Evolutionary conservation across 2,113 vertebrate species (phyloP), one percentile per base, ranked within the genome.

Genomic region (Puffinus mauretanicus): DNA sequence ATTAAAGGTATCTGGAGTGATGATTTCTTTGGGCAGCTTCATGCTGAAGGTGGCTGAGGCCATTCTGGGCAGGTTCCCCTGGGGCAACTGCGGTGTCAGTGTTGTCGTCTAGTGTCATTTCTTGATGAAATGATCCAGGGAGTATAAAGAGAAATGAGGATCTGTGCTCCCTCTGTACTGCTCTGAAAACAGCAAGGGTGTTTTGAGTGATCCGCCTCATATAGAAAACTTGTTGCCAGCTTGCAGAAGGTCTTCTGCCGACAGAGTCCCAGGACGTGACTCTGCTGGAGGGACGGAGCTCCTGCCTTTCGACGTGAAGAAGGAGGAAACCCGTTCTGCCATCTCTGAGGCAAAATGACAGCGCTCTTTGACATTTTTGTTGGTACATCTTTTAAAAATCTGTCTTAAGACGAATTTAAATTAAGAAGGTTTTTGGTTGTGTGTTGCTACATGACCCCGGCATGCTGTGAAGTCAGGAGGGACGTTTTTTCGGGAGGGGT

Each of bases 401-500:
- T 78, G 8, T 66, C 5, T 79, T 66, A 73, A 75, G 30, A 11
- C 7, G 0, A 57, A 70, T 61, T 78, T 78, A n/a, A 86, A 73
- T 86, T 52, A 32, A 25, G 44, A 38, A 64, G 16, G 0, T 30
- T 46, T 90, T 92, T 83, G 26, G 9, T 32, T 69, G 18, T 46
- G 19, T 80, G 49, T 75, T 85, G 30, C 67, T 82, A 29, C 21
- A 4, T 51, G 57, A 47, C 9, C 29, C 29, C 5, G 12, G 20
- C 16, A 55, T 1, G 5, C 47, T 8, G 4, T 54, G 24, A 82
- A 64, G 44, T 64, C 62, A 64, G 21, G 27, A 82, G 21, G 20
- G 29, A 38, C 0, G 0, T 32, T 87, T 12, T 55, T 76, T 44
- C 36, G 42, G 14, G 27, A 70, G 8, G 2, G 26, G 9, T 2